These are phyloP conservation scores for Atlantisia rogersi DNA, from an alignment of 2,113 vertebrate genomes.

Conservation along the genomic window DNA sequence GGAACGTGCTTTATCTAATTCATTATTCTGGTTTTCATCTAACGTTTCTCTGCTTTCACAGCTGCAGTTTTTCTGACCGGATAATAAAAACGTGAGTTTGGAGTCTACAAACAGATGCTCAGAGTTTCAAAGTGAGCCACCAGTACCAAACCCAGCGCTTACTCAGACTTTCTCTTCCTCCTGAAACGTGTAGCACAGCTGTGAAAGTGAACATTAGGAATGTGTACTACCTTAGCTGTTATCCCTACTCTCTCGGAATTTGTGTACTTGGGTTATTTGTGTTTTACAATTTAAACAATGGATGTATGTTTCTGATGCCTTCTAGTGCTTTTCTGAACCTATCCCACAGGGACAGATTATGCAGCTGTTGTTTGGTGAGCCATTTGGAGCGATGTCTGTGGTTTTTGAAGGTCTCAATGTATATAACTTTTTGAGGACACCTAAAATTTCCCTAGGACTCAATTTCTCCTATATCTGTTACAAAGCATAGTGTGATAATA, in stretches of 20 bases:
- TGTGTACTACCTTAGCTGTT: constrained; percentile 91
- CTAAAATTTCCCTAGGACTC: constrained; percentile 74
- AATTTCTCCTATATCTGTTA: constrained; percentile 88
- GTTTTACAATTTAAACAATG: constrained; percentile 87
- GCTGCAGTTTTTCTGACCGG: constrained; percentile 82
- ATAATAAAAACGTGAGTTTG: constrained; percentile 77
- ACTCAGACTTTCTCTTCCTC: constrained; percentile 81
- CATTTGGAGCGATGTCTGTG: constrained; percentile 84
- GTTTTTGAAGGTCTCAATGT: constrained; percentile 88
- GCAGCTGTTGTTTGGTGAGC: constrained; percentile 83
- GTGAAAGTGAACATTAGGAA: constrained; percentile 95
- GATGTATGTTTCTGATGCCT: constrained; percentile 87
- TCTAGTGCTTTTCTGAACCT: constrained; percentile 83
- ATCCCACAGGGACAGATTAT: constrained; percentile 68
- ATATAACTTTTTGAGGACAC: constrained; percentile 86
- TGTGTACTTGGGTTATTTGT: constrained; percentile 86
- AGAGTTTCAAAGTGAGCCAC: constrained; percentile 80
- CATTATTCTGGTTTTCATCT: background rate
- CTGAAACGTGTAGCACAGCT: constrained; percentile 95
- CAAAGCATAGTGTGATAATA: constrained; percentile 75
- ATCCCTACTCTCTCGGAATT: constrained; percentile 83
- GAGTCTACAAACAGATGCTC: constrained; percentile 81
- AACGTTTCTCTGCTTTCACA: constrained; percentile 64
- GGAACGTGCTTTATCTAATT: background rate
- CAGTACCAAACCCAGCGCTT: constrained; percentile 81